These are phyloP conservation scores for Nannoperca obscura DNA, from an alignment of 2,797 vertebrate genomes.

Conservation along the genomic window DNA sequence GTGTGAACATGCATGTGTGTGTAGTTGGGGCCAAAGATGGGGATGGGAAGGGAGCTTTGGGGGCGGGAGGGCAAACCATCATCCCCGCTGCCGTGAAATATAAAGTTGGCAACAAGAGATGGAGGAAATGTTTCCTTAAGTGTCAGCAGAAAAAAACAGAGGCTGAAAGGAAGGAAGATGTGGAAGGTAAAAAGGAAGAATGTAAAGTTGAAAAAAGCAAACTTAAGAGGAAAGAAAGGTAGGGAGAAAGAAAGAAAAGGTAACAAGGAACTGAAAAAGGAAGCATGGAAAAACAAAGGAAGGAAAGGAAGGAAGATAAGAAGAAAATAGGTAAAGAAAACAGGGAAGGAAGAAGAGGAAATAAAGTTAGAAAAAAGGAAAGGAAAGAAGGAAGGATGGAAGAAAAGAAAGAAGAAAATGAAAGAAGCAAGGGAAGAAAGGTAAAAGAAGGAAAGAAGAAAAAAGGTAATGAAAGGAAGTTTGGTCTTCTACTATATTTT, in stretches of 20 bases:
- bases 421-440: background rate
- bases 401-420: background rate
- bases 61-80: constrained; percentile 60
- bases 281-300: background rate
- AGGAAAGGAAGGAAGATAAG: background rate
- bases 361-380: background rate
- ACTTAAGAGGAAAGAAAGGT: background rate
- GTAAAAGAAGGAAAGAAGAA: no score
- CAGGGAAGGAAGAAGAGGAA: background rate
- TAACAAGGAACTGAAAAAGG: background rate
- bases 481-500: background rate
- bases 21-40: constrained; percentile 21
- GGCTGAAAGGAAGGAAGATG: constrained; percentile 10
- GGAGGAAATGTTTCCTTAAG: constrained; percentile 68
- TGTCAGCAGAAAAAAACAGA: constrained; percentile 50
- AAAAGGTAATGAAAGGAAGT: no score
- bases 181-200: background rate
- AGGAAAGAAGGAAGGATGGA: no score
- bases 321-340: background rate
- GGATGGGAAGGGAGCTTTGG: constrained; percentile 33
- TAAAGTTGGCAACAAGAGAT: constrained; percentile 66
- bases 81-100: constrained; percentile 73
- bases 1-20: constrained; percentile 30
- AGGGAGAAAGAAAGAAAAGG: background rate
- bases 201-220: background rate